Base-by-base conservation (phyloP, 1,140 invertebrate species). In the Colletes latitarsis region DNA sequence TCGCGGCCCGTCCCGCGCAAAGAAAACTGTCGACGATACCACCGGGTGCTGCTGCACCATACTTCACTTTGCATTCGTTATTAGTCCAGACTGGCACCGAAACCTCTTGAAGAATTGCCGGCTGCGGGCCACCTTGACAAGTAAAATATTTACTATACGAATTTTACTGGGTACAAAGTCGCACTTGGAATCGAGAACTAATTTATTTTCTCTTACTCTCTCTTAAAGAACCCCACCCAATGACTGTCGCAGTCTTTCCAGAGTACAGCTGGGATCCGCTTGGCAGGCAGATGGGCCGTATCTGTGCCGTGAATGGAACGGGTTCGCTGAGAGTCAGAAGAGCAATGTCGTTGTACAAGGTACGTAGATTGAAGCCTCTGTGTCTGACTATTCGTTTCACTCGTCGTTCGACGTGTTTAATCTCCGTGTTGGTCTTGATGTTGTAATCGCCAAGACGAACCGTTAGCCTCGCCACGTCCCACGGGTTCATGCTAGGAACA, bases 11-110 rank as follows among this genome's bases (percentile, higher is more conserved):
- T 4, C 97, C 97, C 52, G 97, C 97, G 90, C 97, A 98, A 1
- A 98, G 91, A 94, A 98, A 97, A 87, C 97, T 96, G 3, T 97
- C 96, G 3, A 97, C 96, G 55, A 98, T 98, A 10, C 97, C 97
- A 19, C 97, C 97, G 0, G 97, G 97, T 17, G 97, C 97, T 5
- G 97, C 96, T 17, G 94, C 91, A n/a, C 97, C 97, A 88, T 98
- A 98, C 90, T 97, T 98, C 3, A 92, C 84, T 70, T 95, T 95
- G 88, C 97, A 98, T 82, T 97, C 96, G 0, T 90, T 83, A 91
- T 98, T 98, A 1, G 95, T 95, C 97, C 97, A 98, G 62, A 98
- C 96, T 1, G 96, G 96, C 77, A 98, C 96, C 14, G 95, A 95
- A 0, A 98, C 97, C 94, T 98, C 96, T 93, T 97, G 97, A 49